Conservation (phyloP, 2,797 vertebrate genomes). For the Hybognathus amarus region DNA sequence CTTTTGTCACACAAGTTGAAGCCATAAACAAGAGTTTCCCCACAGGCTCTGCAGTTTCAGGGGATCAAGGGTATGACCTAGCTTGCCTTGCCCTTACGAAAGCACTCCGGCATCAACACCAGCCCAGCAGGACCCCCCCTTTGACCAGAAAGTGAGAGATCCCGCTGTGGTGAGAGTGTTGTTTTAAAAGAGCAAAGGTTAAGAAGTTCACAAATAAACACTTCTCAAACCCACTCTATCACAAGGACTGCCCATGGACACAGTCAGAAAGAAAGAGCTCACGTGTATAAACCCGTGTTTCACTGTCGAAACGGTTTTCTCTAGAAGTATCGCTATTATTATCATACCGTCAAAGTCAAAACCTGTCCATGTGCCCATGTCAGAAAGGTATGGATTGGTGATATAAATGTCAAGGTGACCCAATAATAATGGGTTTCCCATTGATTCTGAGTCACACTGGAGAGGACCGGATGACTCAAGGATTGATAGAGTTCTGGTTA, state of each 20-base stretch:
- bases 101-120: constrained; percentile 52
- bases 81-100: constrained; percentile 72
- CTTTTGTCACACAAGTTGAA: constrained; percentile 65
- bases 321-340: neutral
- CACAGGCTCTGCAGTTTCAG: constrained; percentile 68
- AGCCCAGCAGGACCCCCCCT: constrained; percentile 24
- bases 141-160: constrained; percentile 49
- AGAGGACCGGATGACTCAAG: constrained; percentile 21
- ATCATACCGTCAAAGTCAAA: constrained; percentile 29
- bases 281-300: neutral
- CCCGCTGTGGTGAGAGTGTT: constrained; percentile 19
- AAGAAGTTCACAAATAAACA: constrained; percentile 71
- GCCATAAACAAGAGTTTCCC: constrained; percentile 77
- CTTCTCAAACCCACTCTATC: constrained; percentile 63
- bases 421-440: constrained; percentile 22
- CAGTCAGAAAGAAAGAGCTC: neutral
- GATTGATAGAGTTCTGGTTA: constrained; percentile 53
- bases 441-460: constrained; percentile 34
- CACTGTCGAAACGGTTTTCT: neutral
- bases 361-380: constrained; percentile 1
- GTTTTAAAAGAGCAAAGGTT: constrained; percentile 46
- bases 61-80: constrained; percentile 72
- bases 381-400: constrained; percentile 1
- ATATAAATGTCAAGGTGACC: constrained; percentile 35
- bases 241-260: constrained; percentile 14